Conservation (phyloP, 2,113 vertebrate genomes). For the Ophiodon elongatus region DNA sequence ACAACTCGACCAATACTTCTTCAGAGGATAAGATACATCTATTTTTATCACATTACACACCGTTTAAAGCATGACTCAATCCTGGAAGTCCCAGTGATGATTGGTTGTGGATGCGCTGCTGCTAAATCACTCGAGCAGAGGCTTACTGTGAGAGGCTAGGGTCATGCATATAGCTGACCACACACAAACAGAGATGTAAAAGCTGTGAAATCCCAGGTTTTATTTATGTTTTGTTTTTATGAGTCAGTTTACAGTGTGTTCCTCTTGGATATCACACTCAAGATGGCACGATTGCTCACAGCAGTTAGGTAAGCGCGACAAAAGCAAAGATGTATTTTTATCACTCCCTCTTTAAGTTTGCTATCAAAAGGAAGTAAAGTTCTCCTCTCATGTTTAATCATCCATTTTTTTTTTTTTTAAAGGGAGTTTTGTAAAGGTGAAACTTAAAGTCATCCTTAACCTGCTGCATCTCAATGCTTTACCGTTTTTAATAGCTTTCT, state of each 20-base stretch:
- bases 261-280: slow-evolving; percentile 32
- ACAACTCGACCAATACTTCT: slow-evolving; percentile 30
- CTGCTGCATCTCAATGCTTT: background rate
- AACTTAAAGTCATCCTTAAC: slow-evolving; percentile 1
- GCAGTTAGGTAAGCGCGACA: slow-evolving; percentile 53
- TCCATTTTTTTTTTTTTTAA: slow-evolving; percentile 6
- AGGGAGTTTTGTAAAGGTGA: background rate
- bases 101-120: slow-evolving; percentile 34
- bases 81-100: slow-evolving; percentile 34
- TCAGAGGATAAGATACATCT: slow-evolving; percentile 31
- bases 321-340: slow-evolving; percentile 55
- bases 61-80: slow-evolving; percentile 56
- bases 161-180: slow-evolving; percentile 37
- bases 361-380: slow-evolving; percentile 26
- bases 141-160: slow-evolving; percentile 31
- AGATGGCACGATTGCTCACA: slow-evolving; percentile 39
- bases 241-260: slow-evolving; percentile 57
- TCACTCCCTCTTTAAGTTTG: slow-evolving; percentile 23
- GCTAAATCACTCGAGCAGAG: slow-evolving; percentile 36
- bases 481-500: background rate
- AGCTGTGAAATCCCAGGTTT: slow-evolving; percentile 48
- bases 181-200: slow-evolving; percentile 22
- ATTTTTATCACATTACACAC: slow-evolving; percentile 47
- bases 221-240: slow-evolving; percentile 61
- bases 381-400: slow-evolving; percentile 22